These are phyloP conservation scores for Amaurobius ferox DNA, from an alignment of 2,888 invertebrate genomes.

Conservation along the genomic window DNA sequence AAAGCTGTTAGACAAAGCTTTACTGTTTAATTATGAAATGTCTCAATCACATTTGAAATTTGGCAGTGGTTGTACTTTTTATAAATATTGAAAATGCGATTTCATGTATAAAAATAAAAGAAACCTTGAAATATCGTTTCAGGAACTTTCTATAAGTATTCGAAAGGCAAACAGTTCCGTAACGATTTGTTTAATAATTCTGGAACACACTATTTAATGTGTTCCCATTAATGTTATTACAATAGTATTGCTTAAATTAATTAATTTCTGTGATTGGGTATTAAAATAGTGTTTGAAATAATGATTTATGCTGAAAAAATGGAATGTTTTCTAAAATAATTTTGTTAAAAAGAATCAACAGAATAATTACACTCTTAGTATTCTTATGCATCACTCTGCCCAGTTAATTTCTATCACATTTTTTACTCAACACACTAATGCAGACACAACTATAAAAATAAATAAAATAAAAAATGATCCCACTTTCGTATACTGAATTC, in stretches of 20 bases:
- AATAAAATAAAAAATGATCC: not conserved
- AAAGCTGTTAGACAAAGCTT: not conserved
- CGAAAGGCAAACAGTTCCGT: conserved; percentile 8
- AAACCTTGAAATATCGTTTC: conserved; percentile 6
- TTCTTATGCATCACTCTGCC: not conserved
- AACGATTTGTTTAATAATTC: conserved; percentile 3
- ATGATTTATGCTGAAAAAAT: not conserved
- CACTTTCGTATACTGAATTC: not conserved
- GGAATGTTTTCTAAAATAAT: not conserved
- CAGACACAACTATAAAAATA: conserved; percentile 1
- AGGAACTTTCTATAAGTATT: conserved; percentile 8
- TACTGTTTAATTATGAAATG: not conserved
- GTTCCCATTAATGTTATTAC: too few relatives aligned
- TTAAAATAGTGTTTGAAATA: not conserved
- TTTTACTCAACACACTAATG: conserved; percentile 1
- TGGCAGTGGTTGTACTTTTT: conserved; percentile 16
- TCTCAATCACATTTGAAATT: conserved; percentile 1
- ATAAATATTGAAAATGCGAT: not conserved
- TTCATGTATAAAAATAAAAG: conserved; percentile 2
- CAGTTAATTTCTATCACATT: not conserved
- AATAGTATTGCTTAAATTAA: too few relatives aligned
- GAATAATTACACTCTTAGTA: not conserved
- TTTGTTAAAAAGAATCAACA: too few relatives aligned
- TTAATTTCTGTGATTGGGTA: too few relatives aligned
- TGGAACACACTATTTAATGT: too few relatives aligned